Evolutionary conservation across 2,113 vertebrate genomes (phyloP), one percentile per base, ranked within the genome.

Genomic region (Gadus macrocephalus): DNA sequence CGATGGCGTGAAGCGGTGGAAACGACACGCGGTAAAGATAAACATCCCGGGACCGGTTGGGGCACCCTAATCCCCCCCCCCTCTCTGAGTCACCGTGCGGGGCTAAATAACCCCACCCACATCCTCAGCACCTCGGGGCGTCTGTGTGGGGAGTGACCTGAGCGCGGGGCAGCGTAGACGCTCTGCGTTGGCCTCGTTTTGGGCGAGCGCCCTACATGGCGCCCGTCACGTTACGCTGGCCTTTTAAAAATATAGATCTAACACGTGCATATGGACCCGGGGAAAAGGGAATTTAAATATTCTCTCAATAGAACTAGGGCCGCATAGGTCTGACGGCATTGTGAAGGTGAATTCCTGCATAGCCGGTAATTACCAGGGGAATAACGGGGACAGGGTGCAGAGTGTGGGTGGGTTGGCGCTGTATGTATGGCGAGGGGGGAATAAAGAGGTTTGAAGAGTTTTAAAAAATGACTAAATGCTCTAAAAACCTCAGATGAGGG

Each of bases 401-500:
- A 19, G 17, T 15, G 38, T 20, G 38, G 12, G 15, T 31, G 28
- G 28, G 28, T 35, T 4, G 31, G 31, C 31, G 31, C 42, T 49
- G 42, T 14, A 49, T 49, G 42, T 49, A 49, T 49, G 42, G 42
- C 42, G 35, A 55, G 49, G 17, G 53, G 62, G 53, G 55, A 59
- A 16, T 42, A 14, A 38, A 67, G 16, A 66, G 35, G 35, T 22
- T 35, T 53, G 61, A 27, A 38, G 42, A 35, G 31, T 35, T 35
- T 5, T 5, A 35, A 35, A 35, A 35, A 35, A 35, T 35, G 6
- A 35, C 4, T 35, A 35, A 49, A 49, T 31, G 14, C 42, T 74
- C 72, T 5, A 28, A 25, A 78, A 70, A 60, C 53, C 70, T 64
- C 72, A 83, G 15, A 69, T 74, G 27, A 72, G 25, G 67, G 64